Base-by-base conservation (phyloP, 2,888 invertebrate species). In the Nomada hirtipes region DNA sequence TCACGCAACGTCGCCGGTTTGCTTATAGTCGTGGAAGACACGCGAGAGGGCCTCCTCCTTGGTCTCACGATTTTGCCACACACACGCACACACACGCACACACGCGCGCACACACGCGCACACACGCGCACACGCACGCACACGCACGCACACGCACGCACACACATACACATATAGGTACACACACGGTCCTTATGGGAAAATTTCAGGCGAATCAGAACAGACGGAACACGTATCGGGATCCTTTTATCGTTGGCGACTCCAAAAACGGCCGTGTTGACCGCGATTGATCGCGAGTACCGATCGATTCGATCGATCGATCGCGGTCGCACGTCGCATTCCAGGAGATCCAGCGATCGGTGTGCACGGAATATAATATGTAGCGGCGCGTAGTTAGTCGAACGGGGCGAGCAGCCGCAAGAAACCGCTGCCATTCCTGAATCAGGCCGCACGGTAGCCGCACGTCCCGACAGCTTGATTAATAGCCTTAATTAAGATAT, bases 401-500 rank as follows among this genome's bases (percentile, higher is more conserved):
- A 64, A 44, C 76, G 70, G 61, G 75, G 75, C 63, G 79, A 70
- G 64, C 60, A 44, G 80, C 83, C 82, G 89, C 90, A 91, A 91
- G 91, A 91, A 91, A 91, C 89, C 84, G 90, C 90, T 92, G 91
- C 93, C 92, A 92, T 92, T 91, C 90, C 91, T 90, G 91, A 92
- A 91, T 91, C 91, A 76, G 88, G 64, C 80, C 86, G 86, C 90
- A 89, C 91, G 89, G 91, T 89, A 90, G 91, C 89, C 88, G 89
- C 89, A 86, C 93, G 90, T 94, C 94, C 93, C 94, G 94, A 94
- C 94, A 94, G 94, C 94, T 94, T 94, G 94, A 95, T 95, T 94
- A 94, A 94, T 94, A 93, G 94, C 94, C 94, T 94, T 95, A 95
- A 95, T 95, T 95, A 95, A 95, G 95, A 94, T 94, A 94, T 94